Conservation (phyloP, 2,113 vertebrate genomes). For the Triplophysa tibetana region DNA sequence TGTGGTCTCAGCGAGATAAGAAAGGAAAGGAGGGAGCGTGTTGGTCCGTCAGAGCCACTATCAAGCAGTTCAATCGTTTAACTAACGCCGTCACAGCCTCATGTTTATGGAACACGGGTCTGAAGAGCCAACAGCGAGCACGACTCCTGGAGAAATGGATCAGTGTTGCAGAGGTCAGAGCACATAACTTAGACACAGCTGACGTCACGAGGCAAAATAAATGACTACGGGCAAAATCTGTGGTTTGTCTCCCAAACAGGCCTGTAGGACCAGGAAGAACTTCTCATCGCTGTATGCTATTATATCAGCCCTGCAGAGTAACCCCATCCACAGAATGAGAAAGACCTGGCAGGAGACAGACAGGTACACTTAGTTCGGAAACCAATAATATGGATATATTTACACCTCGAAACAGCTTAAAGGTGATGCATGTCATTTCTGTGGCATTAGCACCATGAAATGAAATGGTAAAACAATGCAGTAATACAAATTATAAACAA, state of each 20-base stretch:
- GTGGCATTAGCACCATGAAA: no score
- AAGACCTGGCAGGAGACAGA: constrained; percentile 85
- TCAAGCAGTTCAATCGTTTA: constrained; percentile 88
- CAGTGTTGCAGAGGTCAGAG: constrained; percentile 83
- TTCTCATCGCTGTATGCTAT: constrained; percentile 89
- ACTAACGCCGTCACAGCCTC: constrained; percentile 83
- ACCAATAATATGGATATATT: background rate
- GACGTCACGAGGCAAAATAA: background rate
- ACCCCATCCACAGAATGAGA: constrained; percentile 85
- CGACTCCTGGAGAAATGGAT: constrained; percentile 91
- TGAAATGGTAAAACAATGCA: no score
- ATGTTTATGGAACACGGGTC: constrained; percentile 77
- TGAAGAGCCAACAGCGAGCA: constrained; percentile 82
- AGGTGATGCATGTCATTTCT: no score
- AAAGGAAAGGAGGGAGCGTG: constrained; percentile 81
- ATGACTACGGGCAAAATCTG: background rate
- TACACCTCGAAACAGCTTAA: background rate
- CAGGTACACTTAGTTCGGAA: constrained; percentile 70
- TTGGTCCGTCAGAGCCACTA: constrained; percentile 84
- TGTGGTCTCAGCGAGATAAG: constrained; percentile 89
- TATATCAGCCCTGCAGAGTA: constrained; percentile 85
- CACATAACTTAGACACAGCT: background rate
- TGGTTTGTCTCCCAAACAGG: constrained; percentile 67
- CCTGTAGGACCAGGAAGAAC: constrained; percentile 83
- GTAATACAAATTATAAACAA: no score